Base-by-base conservation (phyloP, 1,140 invertebrate genomes). In the Bombus affinis region DNA sequence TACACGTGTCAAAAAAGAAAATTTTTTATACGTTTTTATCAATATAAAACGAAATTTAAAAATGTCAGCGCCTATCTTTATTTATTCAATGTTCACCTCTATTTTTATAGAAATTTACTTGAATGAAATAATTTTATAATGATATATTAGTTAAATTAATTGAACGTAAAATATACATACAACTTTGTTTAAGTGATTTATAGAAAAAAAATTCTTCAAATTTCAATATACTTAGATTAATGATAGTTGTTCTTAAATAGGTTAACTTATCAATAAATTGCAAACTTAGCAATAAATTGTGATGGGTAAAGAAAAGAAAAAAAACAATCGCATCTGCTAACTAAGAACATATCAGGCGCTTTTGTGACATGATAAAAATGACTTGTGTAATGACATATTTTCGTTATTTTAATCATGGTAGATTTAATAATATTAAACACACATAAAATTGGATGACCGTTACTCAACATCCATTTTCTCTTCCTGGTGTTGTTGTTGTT, bases 381-480 rank as follows among this genome's bases (percentile, higher is more conserved):
- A 81, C 68, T 85, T 86, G 44, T 71, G 75, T 73, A 89, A 88
- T 92, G 76, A 86, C 88, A 82, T 83, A 85, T 85, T 85, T 90
- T 86, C 62, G 82, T 83, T 87, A 89, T 83, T 91, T 89, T 83
- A 91, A 92, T 92, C 71, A 88, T 81, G 72, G 28, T 90, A 88
- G 79, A 86, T 92, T 90, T 80, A 87, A 86, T 82, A 87, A 59
- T 86, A 92, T 92, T 90, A 92, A 90, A 92, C 47, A 86, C 82
- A 85, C 72, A 91, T 80, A 84, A 91, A 77, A 85, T 81, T n/a
- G 10, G 81, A 70, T 65, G 81, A 87, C 35, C 72, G 83, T 93
- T 94, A 93, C 92, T 95, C 95, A 75, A 95, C 92, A 78, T 96
- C 95, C 95, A 96, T 96, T 70, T 96, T 95, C 12, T 96, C 95